Evolutionary conservation across 2,888 invertebrate genomes (phyloP).

Genomic region (Hypena proboscidalis): DNA sequence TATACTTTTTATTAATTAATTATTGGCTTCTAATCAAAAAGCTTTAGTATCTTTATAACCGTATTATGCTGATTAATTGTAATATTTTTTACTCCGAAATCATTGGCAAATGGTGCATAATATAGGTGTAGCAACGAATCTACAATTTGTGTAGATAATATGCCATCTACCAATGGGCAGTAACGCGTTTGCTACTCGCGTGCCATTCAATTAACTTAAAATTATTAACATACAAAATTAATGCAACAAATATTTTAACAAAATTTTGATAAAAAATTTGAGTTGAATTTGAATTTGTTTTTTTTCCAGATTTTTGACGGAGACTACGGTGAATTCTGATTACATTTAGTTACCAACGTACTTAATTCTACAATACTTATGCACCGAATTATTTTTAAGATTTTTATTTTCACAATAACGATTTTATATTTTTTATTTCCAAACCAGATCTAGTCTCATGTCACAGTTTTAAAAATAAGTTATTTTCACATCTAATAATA

Average conservation of each 20-base stretch:
- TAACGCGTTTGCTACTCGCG: too few species aligned
- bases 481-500: slow-evolving; percentile 56
- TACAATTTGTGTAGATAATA: too few species aligned
- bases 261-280: slow-evolving; percentile 17
- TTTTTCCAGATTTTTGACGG: slow-evolving; percentile 77
- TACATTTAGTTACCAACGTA: slow-evolving; percentile 61
- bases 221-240: too few species aligned
- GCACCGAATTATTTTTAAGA: slow-evolving; percentile 42
- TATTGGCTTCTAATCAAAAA: background rate
- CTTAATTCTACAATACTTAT: slow-evolving; percentile 33
- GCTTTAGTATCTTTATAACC: background rate
- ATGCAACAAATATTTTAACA: background rate
- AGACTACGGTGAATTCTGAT: slow-evolving; percentile 45
- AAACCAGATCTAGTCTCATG: slow-evolving; percentile 82
- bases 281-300: slow-evolving; percentile 35
- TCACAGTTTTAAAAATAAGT: slow-evolving; percentile 83
- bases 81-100: background rate
- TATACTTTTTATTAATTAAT: background rate
- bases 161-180: too few species aligned
- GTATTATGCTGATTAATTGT: background rate
- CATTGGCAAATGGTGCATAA: too few species aligned
- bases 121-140: too few species aligned
- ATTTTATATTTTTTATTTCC: slow-evolving; percentile 60
- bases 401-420: slow-evolving; percentile 41
- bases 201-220: too few species aligned